A percentile compares a stretch with the other conserved stretches of the same genome.
Evolutionary conservation across 2,113 vertebrate genomes (phyloP).

Genomic region (Australoheros scitulus): DNA sequence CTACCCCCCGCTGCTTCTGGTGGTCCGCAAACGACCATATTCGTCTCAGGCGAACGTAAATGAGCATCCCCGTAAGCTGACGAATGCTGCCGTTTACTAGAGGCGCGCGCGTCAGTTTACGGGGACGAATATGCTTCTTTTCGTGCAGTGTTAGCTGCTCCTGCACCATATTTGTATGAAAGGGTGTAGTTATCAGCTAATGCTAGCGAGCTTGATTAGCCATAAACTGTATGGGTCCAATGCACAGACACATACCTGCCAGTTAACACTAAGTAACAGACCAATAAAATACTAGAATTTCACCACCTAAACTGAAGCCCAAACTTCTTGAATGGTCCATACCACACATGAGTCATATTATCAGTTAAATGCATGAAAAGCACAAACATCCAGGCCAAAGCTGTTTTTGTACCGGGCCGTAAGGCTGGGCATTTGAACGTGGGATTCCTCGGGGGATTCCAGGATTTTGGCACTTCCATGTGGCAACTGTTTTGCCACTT

Average conservation of each 20-base stretch:
- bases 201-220: not conserved
- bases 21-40: too few relatives aligned
- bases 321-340: accelerated
- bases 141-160: too few relatives aligned
- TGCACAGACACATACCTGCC: not conserved
- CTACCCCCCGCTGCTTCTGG: too few relatives aligned
- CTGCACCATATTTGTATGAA: not conserved
- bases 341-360: not conserved
- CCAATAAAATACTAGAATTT: accelerated
- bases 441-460: not conserved
- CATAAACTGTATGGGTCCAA: not conserved
- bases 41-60: too few relatives aligned
- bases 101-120: too few relatives aligned
- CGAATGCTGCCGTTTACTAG: too few relatives aligned
- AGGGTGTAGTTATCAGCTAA: not conserved
- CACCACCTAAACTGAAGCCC: not conserved
- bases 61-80: too few relatives aligned
- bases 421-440: not conserved
- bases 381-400: not conserved
- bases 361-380: not conserved
- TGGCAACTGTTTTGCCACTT: accelerated
- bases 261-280: not conserved
- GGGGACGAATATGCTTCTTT: too few relatives aligned
- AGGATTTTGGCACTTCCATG: not conserved
- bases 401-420: not conserved